Percentiles rank a stretch among this genome's conserved stretches.
Conservation (phyloP, 1,140 invertebrate genomes). For the Dryas iulia region DNA sequence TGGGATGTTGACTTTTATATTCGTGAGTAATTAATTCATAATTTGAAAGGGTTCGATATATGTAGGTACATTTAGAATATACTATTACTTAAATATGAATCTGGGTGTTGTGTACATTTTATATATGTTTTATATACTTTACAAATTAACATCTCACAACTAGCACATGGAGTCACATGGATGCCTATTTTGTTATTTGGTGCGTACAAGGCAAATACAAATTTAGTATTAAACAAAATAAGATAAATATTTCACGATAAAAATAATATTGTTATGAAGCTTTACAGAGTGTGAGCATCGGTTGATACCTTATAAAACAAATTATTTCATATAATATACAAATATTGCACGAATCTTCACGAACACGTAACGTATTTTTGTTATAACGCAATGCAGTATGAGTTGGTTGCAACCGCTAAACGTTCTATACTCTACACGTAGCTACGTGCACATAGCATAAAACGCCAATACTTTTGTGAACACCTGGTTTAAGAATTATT, state of each 20-base stretch:
- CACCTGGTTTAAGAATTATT: neutral
- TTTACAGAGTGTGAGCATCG: no score
- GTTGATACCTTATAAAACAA: no score
- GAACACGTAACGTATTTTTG: no score
- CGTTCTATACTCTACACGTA: neutral
- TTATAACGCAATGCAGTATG: neutral
- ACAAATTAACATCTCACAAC: neutral
- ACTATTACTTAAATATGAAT: neutral
- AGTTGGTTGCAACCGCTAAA: neutral
- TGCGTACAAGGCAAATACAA: neutral
- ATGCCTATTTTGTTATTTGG: neutral
- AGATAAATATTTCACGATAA: no score
- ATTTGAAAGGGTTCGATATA: conserved; percentile 30
- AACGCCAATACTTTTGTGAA: no score
- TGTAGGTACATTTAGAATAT: conserved; percentile 34
- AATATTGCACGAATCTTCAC: no score
- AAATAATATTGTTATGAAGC: no score
- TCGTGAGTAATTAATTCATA: conserved; percentile 54
- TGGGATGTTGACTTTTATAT: conserved; percentile 51
- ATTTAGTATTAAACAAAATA: neutral
- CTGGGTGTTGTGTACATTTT: neutral
- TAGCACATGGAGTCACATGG: neutral
- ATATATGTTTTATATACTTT: neutral
- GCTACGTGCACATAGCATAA: neutral
- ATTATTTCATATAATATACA: no score